Evolutionary conservation across 2,888 invertebrate genomes (phyloP).

Genomic region (Synergus laeviventris): DNA sequence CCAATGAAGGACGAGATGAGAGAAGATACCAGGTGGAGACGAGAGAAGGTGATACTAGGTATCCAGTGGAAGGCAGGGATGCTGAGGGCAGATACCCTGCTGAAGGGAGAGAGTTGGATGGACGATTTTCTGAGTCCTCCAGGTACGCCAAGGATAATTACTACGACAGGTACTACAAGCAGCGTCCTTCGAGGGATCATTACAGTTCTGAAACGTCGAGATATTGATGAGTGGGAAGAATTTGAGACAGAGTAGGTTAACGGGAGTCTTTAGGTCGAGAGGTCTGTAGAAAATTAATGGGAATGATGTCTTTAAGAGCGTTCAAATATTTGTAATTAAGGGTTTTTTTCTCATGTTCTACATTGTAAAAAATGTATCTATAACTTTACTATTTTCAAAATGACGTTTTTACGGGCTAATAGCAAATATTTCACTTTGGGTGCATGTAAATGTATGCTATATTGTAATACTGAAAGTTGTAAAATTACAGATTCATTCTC

Average conservation of each 20-base stretch:
- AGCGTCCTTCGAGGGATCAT: slow-evolving; percentile 72
- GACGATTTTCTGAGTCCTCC: slow-evolving; percentile 57
- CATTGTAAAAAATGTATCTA: no score
- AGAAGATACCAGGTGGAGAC: slow-evolving; percentile 57
- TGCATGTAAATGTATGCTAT: no score
- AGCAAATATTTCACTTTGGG: no score
- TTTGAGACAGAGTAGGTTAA: slow-evolving; percentile 12
- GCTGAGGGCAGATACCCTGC: slow-evolving; percentile 62
- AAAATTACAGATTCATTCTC: no score
- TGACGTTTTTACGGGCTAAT: no score
- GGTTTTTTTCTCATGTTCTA: no score
- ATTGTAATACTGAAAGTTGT: no score
- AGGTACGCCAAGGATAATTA: slow-evolving; percentile 71
- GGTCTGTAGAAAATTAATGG: neutral
- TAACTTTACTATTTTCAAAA: no score
- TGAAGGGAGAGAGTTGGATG: slow-evolving; percentile 62
- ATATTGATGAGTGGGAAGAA: slow-evolving; percentile 63
- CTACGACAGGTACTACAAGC: slow-evolving; percentile 74
- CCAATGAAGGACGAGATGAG: slow-evolving; percentile 59
- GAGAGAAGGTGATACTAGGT: slow-evolving; percentile 60
- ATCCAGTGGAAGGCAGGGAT: slow-evolving; percentile 61
- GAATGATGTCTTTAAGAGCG: neutral
- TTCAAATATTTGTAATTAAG: neutral
- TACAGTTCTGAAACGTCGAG: slow-evolving; percentile 70
- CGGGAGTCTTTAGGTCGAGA: slow-evolving; percentile 16